These are phyloP conservation scores for Diloba caeruleocephala DNA, from an alignment of 2,888 invertebrate genomes.

Conservation along the genomic window DNA sequence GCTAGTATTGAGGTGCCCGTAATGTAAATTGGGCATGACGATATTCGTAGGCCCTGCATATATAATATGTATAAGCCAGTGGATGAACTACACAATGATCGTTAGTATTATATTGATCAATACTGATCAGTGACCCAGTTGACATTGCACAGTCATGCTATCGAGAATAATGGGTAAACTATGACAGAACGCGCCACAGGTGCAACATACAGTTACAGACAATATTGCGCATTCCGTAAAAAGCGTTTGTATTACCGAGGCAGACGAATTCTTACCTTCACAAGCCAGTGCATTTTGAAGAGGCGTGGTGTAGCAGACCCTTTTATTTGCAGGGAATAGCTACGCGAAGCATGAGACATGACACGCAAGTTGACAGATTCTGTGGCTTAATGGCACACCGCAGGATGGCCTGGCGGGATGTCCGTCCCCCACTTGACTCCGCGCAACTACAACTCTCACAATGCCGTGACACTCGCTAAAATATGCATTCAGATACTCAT, in stretches of 20 bases:
- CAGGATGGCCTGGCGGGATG: conserved; percentile 10
- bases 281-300: conserved; percentile 43
- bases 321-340: conserved; percentile 34
- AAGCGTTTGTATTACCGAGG: conserved; percentile 25
- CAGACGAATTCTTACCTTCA: conserved; percentile 14
- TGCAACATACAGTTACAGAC: conserved; percentile 7
- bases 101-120: too few relatives aligned
- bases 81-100: too few relatives aligned
- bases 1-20: background rate
- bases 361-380: background rate
- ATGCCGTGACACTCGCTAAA: background rate
- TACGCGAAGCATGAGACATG: background rate
- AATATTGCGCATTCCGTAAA: conserved; percentile 19
- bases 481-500: background rate
- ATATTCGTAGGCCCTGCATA: too few relatives aligned
- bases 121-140: too few relatives aligned
- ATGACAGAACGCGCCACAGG: conserved; percentile 10
- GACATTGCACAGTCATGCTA: background rate
- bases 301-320: conserved; percentile 16
- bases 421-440: conserved; percentile 1
- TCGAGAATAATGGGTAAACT: conserved; percentile 1
- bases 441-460: background rate
- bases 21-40: background rate
- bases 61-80: too few relatives aligned
- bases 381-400: conserved; percentile 1